Evolutionary conservation across 2,797 vertebrate species (phyloP).

Genomic region (Morelia viridis): DNA sequence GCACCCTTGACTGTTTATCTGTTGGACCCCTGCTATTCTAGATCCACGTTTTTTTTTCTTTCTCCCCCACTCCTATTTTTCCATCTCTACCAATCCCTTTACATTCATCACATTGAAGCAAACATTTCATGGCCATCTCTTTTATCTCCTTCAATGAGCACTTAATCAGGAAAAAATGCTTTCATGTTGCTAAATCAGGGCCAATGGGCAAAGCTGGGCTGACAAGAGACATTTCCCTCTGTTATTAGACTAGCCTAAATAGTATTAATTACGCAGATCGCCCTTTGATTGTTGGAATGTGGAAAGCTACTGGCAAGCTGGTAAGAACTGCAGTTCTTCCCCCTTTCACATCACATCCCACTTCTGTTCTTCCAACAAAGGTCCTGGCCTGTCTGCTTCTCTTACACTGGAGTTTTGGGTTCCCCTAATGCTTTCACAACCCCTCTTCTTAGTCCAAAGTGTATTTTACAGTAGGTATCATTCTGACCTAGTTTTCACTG

Average conservation of each 20-base stretch:
- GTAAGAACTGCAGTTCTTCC: constrained; percentile 19
- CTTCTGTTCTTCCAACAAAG: background rate
- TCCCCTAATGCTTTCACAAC: background rate
- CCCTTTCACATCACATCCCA: constrained; percentile 16
- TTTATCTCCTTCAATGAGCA: constrained; percentile 74
- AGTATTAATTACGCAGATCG: constrained; percentile 73
- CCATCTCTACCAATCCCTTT: constrained; percentile 65
- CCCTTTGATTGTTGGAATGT: constrained; percentile 71
- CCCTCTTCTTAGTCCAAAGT: background rate
- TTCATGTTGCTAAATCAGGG: constrained; percentile 74
- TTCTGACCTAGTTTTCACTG: background rate
- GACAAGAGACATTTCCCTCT: constrained; percentile 72
- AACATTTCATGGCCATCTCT: constrained; percentile 71
- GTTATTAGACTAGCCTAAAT: constrained; percentile 68
- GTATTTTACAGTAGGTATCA: background rate
- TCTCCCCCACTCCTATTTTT: background rate
- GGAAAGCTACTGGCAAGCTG: constrained; percentile 7
- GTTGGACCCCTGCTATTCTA: background rate
- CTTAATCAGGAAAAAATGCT: constrained; percentile 74
- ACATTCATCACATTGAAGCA: constrained; percentile 73
- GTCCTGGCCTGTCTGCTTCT: background rate
- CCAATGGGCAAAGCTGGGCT: constrained; percentile 68
- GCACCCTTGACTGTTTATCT: constrained; percentile 22
- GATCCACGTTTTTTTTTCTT: constrained; percentile 30
- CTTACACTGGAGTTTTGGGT: constrained; percentile 24